Evolutionary conservation across 2,888 invertebrate genomes (phyloP).

Genomic region (Mantis religiosa): DNA sequence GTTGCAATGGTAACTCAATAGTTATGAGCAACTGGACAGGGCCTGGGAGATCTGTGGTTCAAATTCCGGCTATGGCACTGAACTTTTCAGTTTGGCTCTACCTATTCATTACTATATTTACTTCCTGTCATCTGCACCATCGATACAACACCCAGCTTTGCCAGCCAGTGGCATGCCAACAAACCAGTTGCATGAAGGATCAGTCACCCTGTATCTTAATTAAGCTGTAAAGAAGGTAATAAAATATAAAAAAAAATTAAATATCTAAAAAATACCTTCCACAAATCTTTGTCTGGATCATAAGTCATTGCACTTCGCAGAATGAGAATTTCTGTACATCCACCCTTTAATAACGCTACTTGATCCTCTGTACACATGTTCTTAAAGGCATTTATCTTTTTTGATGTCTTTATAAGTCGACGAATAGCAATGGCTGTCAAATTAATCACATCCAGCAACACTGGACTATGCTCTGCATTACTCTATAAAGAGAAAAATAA

Average conservation of each 20-base stretch:
- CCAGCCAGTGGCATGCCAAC: too few relatives aligned
- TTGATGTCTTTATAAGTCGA: conserved; percentile 62
- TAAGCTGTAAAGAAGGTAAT: background rate
- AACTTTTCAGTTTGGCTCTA: too few relatives aligned
- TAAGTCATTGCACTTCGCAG: conserved; percentile 89
- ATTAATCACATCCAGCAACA: conserved; percentile 79
- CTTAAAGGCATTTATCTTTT: conserved; percentile 70
- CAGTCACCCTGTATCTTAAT: background rate
- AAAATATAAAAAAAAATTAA: background rate
- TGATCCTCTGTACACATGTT: conserved; percentile 94
- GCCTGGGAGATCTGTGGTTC: too few relatives aligned
- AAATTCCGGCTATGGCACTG: too few relatives aligned
- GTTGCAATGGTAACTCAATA: too few relatives aligned
- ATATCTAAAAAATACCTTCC: conserved; percentile 62
- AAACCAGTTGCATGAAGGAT: too few relatives aligned
- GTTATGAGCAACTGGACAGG: too few relatives aligned
- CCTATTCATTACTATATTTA: too few relatives aligned
- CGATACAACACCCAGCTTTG: too few relatives aligned
- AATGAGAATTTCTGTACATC: conserved; percentile 95
- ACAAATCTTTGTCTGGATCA: conserved; percentile 81
- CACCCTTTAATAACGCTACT: conserved; percentile 81
- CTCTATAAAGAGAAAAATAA: conserved; percentile 13
- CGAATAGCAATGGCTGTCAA: conserved; percentile 89
- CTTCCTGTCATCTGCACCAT: too few relatives aligned
- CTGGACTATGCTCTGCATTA: conserved; percentile 35